phyloP scores from a whole-genome alignment of 2,797 vertebrate genomes.

The Tiaroga cobitis region DNA sequence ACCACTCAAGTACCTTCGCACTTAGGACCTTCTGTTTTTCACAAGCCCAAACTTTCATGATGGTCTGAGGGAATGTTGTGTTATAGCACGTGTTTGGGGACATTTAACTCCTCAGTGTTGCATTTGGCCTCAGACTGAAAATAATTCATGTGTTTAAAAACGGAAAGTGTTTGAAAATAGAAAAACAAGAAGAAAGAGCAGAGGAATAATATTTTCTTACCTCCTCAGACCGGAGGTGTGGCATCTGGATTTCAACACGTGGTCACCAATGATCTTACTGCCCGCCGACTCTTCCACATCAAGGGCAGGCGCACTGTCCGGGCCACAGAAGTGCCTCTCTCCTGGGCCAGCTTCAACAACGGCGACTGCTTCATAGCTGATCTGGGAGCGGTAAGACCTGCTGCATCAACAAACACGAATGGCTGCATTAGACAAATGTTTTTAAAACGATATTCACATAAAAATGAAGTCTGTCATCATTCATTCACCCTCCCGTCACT shows the following conservation, averaged over 20 bases:
- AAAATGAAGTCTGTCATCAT: not conserved
- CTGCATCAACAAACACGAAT: not conserved
- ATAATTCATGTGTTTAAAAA: not conserved
- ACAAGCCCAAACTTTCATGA: not conserved
- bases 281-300: constrained; percentile 85
- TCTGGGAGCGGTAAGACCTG: constrained; percentile 81
- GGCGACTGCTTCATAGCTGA: constrained; percentile 93
- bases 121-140: not conserved
- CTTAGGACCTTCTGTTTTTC: not conserved
- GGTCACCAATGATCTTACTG: constrained; percentile 86
- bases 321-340: constrained; percentile 85
- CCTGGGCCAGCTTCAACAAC: constrained; percentile 89
- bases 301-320: constrained; percentile 89
- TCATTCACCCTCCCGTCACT: not conserved
- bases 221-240: constrained; percentile 85
- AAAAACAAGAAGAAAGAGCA: not conserved
- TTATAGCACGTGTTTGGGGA: not conserved
- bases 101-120: not conserved
- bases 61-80: not conserved
- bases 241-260: constrained; percentile 89
- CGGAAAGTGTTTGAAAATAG: constrained; percentile 7
- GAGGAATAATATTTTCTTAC: constrained; percentile 22
- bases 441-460: not conserved
- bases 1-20: not conserved
- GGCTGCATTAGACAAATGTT: not conserved